phyloP scores from a whole-genome alignment of 30 jellyfish, hydroid and myxozoan genomes.

The Hydra vulgaris region DNA sequence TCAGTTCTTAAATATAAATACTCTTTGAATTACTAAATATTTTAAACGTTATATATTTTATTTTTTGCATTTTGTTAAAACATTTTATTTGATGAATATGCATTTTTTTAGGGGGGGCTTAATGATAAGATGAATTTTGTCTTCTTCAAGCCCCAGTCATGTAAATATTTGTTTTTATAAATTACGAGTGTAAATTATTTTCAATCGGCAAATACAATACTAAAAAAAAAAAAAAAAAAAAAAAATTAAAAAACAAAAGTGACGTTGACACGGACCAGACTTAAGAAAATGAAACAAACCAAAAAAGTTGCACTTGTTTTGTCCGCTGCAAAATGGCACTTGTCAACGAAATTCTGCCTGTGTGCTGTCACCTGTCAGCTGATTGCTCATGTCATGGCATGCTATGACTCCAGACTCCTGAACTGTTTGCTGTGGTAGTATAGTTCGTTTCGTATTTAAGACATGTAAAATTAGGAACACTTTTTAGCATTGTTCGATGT shows the following conservation, averaged over 20 bases:
- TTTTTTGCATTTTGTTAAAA: too few species aligned
- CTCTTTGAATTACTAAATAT: too few species aligned
- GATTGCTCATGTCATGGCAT: background rate
- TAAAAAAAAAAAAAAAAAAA: too few species aligned
- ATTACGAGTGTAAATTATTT: too few species aligned
- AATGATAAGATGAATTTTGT: too few species aligned
- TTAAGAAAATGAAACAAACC: background rate
- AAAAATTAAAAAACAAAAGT: background rate
- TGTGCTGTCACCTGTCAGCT: background rate
- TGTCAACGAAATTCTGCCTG: background rate
- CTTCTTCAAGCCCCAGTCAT: too few species aligned
- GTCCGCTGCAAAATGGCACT: background rate
- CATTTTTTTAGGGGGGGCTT: too few species aligned
- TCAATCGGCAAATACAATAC: too few species aligned
- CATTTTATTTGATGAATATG: too few species aligned
- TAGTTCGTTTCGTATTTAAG: background rate
- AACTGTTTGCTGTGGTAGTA: background rate
- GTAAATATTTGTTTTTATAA: too few species aligned
- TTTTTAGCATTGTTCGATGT: background rate
- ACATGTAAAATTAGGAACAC: background rate
- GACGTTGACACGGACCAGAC: background rate
- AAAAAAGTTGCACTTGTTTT: background rate
- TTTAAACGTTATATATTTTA: too few species aligned
- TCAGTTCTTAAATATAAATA: too few species aligned
- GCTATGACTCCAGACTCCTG: background rate